phyloP scores from a whole-genome alignment of 2,113 vertebrate genomes.

The Microcebus lehilahytsara region DNA sequence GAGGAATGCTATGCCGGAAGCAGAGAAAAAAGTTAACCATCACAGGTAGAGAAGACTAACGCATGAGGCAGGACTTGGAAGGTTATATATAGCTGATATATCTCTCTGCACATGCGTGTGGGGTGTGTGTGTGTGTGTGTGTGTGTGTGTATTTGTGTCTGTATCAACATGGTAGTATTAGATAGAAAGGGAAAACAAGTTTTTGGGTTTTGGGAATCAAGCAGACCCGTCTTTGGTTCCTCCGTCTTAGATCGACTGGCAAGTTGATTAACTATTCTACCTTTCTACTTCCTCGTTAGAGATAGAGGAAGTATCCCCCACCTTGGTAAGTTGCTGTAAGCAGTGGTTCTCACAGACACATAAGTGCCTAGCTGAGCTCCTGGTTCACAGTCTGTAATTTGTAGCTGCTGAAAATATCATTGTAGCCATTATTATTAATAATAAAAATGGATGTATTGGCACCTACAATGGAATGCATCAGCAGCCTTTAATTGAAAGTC shows the following conservation, averaged over 20 bases:
- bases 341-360: not conserved
- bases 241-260: not conserved
- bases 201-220: not conserved
- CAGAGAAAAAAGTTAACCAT: not conserved
- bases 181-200: not conserved
- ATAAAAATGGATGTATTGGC: constrained; percentile 17
- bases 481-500: constrained; percentile 4
- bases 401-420: not conserved
- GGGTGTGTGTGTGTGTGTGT: accelerated
- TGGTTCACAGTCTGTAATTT: not conserved
- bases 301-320: too few relatives aligned
- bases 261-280: not conserved
- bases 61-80: not conserved
- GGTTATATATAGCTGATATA: not conserved
- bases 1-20: not conserved
- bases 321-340: not conserved
- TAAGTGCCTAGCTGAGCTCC: not conserved
- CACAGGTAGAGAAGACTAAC: not conserved
- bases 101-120: not conserved
- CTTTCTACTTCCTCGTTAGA: not conserved
- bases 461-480: not conserved
- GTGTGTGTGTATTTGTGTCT: not conserved
- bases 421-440: not conserved
- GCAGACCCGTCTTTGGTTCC: not conserved
- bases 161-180: not conserved